These are phyloP conservation scores for Allophyes oxyacanthae DNA, from an alignment of 2,888 invertebrate species.

Conservation along the genomic window DNA sequence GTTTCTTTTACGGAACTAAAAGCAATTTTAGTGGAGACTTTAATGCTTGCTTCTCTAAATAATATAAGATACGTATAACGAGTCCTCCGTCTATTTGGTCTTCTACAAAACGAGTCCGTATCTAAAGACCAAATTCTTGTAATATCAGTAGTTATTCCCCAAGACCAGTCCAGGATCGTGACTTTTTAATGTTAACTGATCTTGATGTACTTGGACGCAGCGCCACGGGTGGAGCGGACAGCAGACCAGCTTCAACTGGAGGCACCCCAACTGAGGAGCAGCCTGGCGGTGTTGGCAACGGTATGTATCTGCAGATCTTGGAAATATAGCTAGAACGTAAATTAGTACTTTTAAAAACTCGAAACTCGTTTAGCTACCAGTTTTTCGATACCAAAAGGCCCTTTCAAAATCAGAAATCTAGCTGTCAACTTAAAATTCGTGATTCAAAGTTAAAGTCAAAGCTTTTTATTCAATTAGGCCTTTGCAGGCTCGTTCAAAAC, in stretches of 20 bases:
- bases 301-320: slow-evolving; percentile 55
- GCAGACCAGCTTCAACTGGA: slow-evolving; percentile 93
- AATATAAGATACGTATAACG: not conserved
- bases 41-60: not conserved
- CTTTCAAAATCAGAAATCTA: no score
- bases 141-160: no score
- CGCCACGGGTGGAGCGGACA: slow-evolving; percentile 97
- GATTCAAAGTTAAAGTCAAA: no score
- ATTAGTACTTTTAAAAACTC: no score
- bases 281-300: slow-evolving; percentile 93
- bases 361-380: no score
- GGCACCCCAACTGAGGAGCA: slow-evolving; percentile 95
- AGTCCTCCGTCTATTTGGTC: no score
- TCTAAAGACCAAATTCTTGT: not conserved
- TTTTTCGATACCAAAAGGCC: not conserved
- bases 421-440: no score
- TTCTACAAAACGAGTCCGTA: not conserved
- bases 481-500: no score
- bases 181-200: slow-evolving; percentile 9
- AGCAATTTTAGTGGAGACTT: not conserved
- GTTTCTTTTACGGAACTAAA: not conserved
- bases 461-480: no score
- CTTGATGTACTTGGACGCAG: slow-evolving; percentile 82
- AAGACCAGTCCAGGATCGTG: no score
- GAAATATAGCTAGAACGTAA: slow-evolving; percentile 1